Percentiles rank a stretch among this genome's conserved stretches.
phyloP scores from a whole-genome alignment of 2,797 vertebrate species.

The Prionace glauca region DNA sequence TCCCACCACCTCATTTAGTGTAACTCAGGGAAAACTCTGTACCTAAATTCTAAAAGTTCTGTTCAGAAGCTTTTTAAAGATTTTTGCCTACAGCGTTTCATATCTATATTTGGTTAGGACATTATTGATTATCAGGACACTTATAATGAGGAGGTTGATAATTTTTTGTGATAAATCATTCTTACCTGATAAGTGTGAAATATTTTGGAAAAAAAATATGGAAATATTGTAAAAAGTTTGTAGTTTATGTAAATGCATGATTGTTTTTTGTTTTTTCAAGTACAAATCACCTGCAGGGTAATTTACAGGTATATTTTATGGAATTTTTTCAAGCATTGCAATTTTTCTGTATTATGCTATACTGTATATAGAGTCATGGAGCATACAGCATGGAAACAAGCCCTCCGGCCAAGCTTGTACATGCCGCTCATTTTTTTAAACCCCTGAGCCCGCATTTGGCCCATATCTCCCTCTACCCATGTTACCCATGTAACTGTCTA shows the following conservation, averaged over 20 bases:
- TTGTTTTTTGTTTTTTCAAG: neutral
- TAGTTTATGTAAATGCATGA: neutral
- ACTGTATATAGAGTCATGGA: too few species aligned
- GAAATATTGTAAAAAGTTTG: neutral
- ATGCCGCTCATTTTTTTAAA: too few species aligned
- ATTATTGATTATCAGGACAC: neutral
- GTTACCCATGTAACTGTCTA: too few species aligned
- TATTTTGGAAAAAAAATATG: neutral
- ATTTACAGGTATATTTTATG: neutral
- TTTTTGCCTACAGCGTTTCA: neutral
- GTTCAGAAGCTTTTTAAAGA: neutral
- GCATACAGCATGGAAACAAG: too few species aligned
- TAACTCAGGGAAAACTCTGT: too few species aligned
- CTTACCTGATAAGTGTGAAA: neutral
- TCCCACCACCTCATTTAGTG: too few species aligned
- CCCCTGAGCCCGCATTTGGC: too few species aligned
- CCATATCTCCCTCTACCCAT: too few species aligned
- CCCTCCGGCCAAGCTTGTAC: too few species aligned
- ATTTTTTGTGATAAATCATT: neutral
- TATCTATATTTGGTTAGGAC: neutral
- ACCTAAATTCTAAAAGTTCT: neutral
- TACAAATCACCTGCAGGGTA: neutral
- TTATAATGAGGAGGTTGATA: neutral
- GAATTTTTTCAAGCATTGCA: neutral
- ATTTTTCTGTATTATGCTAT: neutral